Evolutionary conservation across 1,140 invertebrate species (phyloP).

Genomic region (Pantala flavescens): DNA sequence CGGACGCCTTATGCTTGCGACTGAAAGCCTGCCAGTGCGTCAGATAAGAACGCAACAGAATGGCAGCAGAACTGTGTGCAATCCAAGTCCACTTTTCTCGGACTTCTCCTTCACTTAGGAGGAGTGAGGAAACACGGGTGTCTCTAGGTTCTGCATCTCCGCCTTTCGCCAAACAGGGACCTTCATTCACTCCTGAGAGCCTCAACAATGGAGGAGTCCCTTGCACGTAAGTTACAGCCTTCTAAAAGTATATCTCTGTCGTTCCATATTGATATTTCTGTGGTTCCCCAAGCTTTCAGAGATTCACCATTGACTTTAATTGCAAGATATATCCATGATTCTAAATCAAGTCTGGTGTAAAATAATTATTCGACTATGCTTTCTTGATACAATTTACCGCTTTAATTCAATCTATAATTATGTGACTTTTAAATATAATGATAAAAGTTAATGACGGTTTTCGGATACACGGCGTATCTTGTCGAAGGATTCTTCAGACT

Average conservation of each 20-base stretch:
- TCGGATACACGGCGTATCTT: too few relatives aligned
- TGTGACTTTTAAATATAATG: too few relatives aligned
- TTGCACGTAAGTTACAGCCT: not conserved
- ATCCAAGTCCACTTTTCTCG: not conserved
- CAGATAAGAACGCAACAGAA: too few relatives aligned
- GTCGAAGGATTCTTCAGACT: too few relatives aligned
- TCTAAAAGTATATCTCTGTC: not conserved
- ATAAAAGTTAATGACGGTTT: too few relatives aligned
- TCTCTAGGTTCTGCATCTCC: not conserved
- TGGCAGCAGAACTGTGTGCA: not conserved
- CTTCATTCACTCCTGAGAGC: not conserved
- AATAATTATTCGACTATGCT: not conserved
- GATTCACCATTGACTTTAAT: not conserved
- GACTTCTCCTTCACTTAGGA: not conserved
- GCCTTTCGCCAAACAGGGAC: not conserved
- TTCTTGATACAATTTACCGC: too few relatives aligned
- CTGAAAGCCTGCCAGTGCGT: too few relatives aligned
- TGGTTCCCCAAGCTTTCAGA: not conserved
- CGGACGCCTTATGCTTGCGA: too few relatives aligned
- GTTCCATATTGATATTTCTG: not conserved
- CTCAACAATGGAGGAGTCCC: not conserved
- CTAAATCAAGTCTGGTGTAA: not conserved
- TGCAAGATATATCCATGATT: not conserved
- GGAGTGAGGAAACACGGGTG: not conserved
- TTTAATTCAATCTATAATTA: too few relatives aligned